Percentiles rank a stretch among this genome's conserved stretches.
phyloP scores from a whole-genome alignment of 2,113 vertebrate species.

The Dicrurus megarhynchus region DNA sequence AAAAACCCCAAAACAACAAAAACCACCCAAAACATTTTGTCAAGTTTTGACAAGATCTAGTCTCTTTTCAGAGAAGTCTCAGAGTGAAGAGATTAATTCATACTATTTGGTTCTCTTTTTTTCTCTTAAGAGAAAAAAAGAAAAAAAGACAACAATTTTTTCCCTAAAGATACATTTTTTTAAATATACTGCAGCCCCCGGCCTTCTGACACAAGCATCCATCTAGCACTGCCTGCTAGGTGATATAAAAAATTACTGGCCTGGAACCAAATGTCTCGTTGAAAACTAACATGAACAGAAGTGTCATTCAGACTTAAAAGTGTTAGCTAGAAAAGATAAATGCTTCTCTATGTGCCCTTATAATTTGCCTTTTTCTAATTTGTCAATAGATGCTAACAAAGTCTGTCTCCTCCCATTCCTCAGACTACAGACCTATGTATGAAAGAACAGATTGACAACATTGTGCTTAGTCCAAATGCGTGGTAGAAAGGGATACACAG shows the following conservation, averaged over 20 bases:
- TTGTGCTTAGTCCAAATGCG: not conserved
- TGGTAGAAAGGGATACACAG: not conserved
- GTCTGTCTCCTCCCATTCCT: not conserved
- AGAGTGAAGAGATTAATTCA: not conserved
- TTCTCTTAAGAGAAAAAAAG: not conserved
- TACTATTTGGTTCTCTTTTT: not conserved
- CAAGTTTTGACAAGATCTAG: not conserved
- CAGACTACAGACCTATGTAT: not conserved
- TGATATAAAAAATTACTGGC: not conserved
- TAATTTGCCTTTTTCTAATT: not conserved
- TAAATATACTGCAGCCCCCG: not conserved
- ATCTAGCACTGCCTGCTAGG: not conserved
- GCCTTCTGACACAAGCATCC: not conserved
- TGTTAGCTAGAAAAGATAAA: not conserved
- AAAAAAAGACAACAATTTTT: not conserved
- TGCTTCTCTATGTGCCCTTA: not conserved
- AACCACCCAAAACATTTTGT: not conserved
- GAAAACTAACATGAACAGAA: not conserved
- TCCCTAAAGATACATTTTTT: not conserved
- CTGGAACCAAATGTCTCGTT: not conserved
- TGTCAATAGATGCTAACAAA: not conserved
- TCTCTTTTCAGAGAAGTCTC: not conserved
- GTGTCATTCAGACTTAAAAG: not conserved
- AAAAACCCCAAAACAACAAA: accelerated
- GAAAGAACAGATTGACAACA: not conserved